These are phyloP conservation scores for Aurelia sp. DNA, from an alignment of 30 jellyfish, hydroid and myxozoan species.

Conservation along the genomic window DNA sequence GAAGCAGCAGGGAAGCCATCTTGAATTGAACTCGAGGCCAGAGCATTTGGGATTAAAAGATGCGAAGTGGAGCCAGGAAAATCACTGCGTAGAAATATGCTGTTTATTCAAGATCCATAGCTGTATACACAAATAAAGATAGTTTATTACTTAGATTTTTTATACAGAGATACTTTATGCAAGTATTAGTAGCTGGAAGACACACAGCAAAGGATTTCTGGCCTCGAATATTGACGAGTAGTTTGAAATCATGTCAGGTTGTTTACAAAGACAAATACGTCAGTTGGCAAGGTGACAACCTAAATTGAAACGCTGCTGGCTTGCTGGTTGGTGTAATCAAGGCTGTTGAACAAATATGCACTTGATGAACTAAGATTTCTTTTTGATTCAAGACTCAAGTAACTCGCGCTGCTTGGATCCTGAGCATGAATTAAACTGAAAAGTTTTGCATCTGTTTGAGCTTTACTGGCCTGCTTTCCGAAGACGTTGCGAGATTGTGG, in stretches of 20 bases:
- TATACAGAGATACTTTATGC: too few relatives aligned
- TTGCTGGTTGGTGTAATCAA: constrained; percentile 2
- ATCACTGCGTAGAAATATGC: background rate
- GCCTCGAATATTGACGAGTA: background rate
- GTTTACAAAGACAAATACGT: constrained; percentile 62
- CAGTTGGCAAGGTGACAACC: constrained; percentile 72
- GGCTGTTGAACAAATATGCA: constrained; percentile 9
- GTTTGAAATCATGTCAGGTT: background rate
- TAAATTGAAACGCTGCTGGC: background rate
- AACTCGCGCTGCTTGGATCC: background rate
- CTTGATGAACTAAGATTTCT: constrained; percentile 15
- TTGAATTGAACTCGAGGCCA: constrained; percentile 3
- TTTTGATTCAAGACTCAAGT: constrained; percentile 14
- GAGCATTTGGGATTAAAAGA: background rate
- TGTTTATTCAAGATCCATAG: background rate
- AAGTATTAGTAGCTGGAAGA: too few relatives aligned
- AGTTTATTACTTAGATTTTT: too few relatives aligned
- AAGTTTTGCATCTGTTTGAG: too few relatives aligned
- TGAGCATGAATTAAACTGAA: too few relatives aligned
- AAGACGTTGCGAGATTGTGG: too few relatives aligned
- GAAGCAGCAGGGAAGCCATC: too few relatives aligned
- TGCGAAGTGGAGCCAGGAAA: background rate
- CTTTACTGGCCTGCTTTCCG: too few relatives aligned
- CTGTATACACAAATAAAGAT: too few relatives aligned
- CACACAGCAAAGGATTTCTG: background rate